These are phyloP conservation scores for Craterocephalus amniculus DNA, from an alignment of 2,797 vertebrate species.

Conservation along the genomic window DNA sequence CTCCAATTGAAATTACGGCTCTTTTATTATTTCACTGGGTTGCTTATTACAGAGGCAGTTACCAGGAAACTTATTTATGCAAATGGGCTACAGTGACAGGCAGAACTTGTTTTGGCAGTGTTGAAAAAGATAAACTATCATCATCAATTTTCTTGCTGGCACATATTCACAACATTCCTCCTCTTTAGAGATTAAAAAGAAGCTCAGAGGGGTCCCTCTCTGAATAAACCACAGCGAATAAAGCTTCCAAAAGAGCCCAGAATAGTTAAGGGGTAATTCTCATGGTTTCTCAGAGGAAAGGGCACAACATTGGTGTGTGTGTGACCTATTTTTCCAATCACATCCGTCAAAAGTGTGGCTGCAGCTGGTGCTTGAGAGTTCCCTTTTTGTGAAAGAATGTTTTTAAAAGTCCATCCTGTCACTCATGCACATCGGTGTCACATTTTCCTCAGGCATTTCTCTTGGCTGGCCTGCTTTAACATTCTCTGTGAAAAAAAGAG, in stretches of 20 bases:
- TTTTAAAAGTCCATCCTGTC: conserved; percentile 66
- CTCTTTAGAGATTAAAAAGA: conserved; percentile 40
- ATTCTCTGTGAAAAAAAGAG: neutral
- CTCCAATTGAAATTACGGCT: neutral
- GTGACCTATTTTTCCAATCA: conserved; percentile 82
- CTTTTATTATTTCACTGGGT: conserved; percentile 3
- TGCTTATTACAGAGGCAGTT: conserved; percentile 8
- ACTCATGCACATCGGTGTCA: conserved; percentile 67
- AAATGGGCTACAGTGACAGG: conserved; percentile 6
- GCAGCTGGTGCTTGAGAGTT: conserved; percentile 68
- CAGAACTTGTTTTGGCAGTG: conserved; percentile 29
- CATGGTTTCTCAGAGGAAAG: conserved; percentile 68
- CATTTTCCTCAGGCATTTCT: conserved; percentile 66
- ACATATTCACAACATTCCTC: conserved; percentile 33
- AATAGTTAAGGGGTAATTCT: conserved; percentile 74
- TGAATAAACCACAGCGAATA: conserved; percentile 56
- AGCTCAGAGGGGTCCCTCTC: conserved; percentile 50
- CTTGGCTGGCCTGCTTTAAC: conserved; percentile 43
- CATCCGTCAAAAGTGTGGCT: conserved; percentile 61
- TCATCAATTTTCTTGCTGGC: conserved; percentile 30
- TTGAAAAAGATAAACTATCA: conserved; percentile 30
- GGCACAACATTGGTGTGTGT: conserved; percentile 64
- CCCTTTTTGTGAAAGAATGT: conserved; percentile 51
- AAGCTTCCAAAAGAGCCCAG: conserved; percentile 61
- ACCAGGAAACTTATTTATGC: conserved; percentile 16